phyloP scores from a whole-genome alignment of 2,888 invertebrate species.

The Apodemia mormo region DNA sequence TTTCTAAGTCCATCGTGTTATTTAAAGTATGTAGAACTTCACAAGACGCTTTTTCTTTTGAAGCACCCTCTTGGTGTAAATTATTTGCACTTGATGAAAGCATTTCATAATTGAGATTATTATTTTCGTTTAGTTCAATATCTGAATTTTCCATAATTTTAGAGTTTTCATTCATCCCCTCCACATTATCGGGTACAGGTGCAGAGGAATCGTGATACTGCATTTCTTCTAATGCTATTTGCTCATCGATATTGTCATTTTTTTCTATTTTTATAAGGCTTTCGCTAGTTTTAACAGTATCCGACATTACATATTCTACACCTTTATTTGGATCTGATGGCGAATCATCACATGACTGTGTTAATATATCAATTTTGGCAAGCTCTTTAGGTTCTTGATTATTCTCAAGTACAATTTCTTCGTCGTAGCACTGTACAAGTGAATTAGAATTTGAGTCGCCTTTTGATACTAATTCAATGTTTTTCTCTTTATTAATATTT shows the following conservation, averaged over 20 bases:
- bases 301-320: not conserved
- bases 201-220: not conserved
- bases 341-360: not conserved
- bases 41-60: constrained; percentile 24
- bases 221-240: constrained; percentile 12
- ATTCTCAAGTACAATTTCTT: not conserved
- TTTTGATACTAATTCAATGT: not conserved
- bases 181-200: not conserved
- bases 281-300: constrained; percentile 20
- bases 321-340: not conserved
- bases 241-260: constrained; percentile 16
- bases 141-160: constrained; percentile 1
- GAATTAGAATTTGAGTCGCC: not conserved
- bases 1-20: constrained; percentile 72
- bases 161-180: constrained; percentile 14
- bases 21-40: constrained; percentile 19
- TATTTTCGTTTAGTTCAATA: constrained; percentile 5
- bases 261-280: constrained; percentile 10
- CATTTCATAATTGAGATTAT: not conserved
- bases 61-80: constrained; percentile 21
- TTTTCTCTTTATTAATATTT: not conserved
- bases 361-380: not conserved
- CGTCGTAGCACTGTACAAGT: not conserved
- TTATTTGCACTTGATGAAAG: not conserved
- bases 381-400: not conserved